Base-by-base conservation (phyloP, 2,888 invertebrate genomes). In the Tetragonisca angustula region DNA sequence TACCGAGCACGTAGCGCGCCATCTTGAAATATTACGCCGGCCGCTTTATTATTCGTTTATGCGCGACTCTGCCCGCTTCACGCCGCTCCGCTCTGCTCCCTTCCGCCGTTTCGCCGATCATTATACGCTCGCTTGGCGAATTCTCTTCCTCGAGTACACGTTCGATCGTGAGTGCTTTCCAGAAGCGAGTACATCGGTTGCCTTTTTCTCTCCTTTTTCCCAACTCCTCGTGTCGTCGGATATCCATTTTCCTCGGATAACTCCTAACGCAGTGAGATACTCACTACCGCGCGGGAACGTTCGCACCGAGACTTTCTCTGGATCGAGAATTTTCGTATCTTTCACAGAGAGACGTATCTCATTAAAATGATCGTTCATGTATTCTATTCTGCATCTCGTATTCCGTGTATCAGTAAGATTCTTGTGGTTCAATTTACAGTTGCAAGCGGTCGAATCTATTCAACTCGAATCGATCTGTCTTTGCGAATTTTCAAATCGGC, bases 1-100 rank as follows among this genome's bases (percentile, higher is more conserved):
- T 91, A 88, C 89, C 89, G 90, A 89, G 90, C 90, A 91, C 90
- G 91, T 91, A 91, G 87, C 88, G 87, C 91, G 91, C 92, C 91
- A 92, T 92, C 89, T 90, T 91, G 91, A 92, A 91, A 91, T 91
- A 92, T 92, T 91, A 91, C 90, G 90, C 90, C 90, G 89, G 87
- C 83, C 90, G 90, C 88, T 89, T 92, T 91, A 88, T 89, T 90
- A 89, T 90, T 89, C 87, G 86, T 82, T 87, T 87, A 85, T 79
- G 86, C 82, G 80, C 86, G 86, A 87, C 65, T 65, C 19, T 21
- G 21, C 64, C 32, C 86, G 83, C 50, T 83, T 79, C 36, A 82
- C 75, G 79, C 79, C 84, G 79, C 80, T 80, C 76, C 80, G 75
- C 43, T 43, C 59, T 36, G 52, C 54, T 54, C 24, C 52, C 43